Percentiles rank a stretch among this genome's conserved stretches.
These are phyloP conservation scores for Neogobius melanostomus DNA, from an alignment of 2,113 vertebrate genomes.

Conservation along the genomic window DNA sequence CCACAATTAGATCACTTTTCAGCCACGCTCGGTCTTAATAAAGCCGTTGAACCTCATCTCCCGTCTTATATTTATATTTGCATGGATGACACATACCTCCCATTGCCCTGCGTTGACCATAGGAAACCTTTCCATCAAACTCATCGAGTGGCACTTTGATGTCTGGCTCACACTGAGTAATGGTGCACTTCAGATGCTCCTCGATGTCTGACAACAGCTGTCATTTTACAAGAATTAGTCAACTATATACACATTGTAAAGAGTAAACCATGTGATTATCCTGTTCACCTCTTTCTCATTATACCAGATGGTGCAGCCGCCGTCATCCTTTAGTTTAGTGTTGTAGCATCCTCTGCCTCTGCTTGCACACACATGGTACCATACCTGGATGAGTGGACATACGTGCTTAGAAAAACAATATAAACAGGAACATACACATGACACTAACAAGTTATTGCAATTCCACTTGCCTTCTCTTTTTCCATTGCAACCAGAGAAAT, in stretches of 20 bases:
- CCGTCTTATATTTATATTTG: neutral
- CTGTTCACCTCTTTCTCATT: slow-evolving; percentile 81
- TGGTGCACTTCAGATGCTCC: slow-evolving; percentile 96
- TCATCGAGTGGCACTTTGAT: slow-evolving; percentile 95
- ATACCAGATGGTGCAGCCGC: slow-evolving; percentile 99
- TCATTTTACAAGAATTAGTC: neutral
- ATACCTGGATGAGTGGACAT: slow-evolving; percentile 79
- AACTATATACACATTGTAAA: neutral
- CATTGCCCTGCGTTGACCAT: slow-evolving; percentile 86
- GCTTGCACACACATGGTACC: slow-evolving; percentile 94
- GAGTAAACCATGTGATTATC: neutral
- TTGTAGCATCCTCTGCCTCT: slow-evolving; percentile 93
- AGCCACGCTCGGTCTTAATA: neutral
- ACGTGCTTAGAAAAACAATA: neutral
- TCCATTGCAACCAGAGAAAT: slow-evolving; percentile 96
- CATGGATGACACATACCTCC: slow-evolving; percentile 77
- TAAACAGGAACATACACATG: neutral
- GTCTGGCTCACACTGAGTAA: slow-evolving; percentile 93
- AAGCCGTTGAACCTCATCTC: neutral
- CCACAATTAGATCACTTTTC: neutral
- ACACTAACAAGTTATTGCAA: neutral
- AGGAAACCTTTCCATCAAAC: slow-evolving; percentile 96
- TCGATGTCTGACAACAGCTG: slow-evolving; percentile 93
- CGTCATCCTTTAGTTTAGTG: slow-evolving; percentile 92
- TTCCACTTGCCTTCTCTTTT: slow-evolving; percentile 88